A percentile compares a stretch with the other conserved stretches of the same genome.
These are phyloP conservation scores for Alviniconcha strummeri DNA, from an alignment of 2,888 invertebrate species.

Conservation along the genomic window DNA sequence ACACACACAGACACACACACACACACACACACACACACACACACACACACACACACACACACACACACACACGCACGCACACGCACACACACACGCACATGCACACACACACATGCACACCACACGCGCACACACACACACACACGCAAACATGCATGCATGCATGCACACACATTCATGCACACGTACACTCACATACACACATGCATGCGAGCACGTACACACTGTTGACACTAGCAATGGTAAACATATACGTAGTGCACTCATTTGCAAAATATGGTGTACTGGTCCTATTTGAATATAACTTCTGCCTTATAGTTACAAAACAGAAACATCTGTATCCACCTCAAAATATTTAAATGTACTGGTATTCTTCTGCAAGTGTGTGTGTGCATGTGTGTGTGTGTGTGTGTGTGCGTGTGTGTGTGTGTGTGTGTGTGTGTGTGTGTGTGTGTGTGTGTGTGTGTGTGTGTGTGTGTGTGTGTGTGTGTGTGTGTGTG, in stretches of 20 bases:
- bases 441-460: background rate
- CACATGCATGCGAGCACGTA: slow-evolving; percentile 6
- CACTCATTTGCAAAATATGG: too few relatives aligned
- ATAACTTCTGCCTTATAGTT: too few relatives aligned
- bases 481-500: background rate
- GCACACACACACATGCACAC: background rate
- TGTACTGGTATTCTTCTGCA: background rate
- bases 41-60: background rate
- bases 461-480: background rate
- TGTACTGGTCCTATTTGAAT: too few relatives aligned
- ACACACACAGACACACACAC: background rate
- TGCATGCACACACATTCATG: too few relatives aligned
- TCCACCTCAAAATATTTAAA: background rate
- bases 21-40: background rate
- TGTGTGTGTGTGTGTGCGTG: background rate
- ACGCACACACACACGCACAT: slow-evolving; percentile 3
- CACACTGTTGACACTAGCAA: background rate
- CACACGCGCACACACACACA: background rate
- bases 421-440: background rate
- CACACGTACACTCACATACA: background rate
- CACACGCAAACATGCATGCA: background rate
- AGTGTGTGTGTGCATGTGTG: background rate
- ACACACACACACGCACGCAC: background rate
- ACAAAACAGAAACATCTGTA: background rate
- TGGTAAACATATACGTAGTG: background rate